Evolutionary conservation across 2,888 invertebrate species (phyloP).

Genomic region (Conistra vaccinii): DNA sequence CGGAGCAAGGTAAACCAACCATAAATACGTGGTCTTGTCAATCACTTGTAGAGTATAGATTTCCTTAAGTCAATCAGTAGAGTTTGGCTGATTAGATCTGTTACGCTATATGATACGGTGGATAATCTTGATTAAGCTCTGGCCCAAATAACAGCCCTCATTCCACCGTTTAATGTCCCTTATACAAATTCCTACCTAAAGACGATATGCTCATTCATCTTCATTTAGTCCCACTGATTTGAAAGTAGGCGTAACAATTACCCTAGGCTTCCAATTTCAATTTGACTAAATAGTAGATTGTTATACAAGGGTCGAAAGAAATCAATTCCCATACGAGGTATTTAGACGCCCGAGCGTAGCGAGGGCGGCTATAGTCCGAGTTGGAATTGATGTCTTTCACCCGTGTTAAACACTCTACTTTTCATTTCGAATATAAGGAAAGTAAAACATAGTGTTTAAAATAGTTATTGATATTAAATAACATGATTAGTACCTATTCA

Average conservation of each 20-base stretch:
- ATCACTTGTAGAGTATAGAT: conserved; percentile 1
- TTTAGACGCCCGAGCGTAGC: too few species aligned
- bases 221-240: conserved; percentile 41
- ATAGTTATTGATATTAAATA: too few species aligned
- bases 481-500: too few species aligned
- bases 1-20: not conserved
- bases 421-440: too few species aligned
- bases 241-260: conserved; percentile 58
- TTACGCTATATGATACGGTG: not conserved
- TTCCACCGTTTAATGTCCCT: conserved; percentile 3
- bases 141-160: conserved; percentile 22
- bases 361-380: too few species aligned
- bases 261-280: conserved; percentile 40
- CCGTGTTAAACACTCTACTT: too few species aligned
- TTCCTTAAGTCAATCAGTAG: not conserved
- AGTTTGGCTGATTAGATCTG: not conserved
- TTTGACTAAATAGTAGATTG: too few species aligned
- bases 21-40: not conserved
- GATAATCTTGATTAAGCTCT: not conserved
- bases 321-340: too few species aligned
- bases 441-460: too few species aligned
- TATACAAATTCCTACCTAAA: not conserved
- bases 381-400: too few species aligned
- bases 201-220: conserved; percentile 16
- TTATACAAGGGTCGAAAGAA: too few species aligned